phyloP scores from a whole-genome alignment of 2,888 invertebrate genomes.

The Stramonita haemastoma region DNA sequence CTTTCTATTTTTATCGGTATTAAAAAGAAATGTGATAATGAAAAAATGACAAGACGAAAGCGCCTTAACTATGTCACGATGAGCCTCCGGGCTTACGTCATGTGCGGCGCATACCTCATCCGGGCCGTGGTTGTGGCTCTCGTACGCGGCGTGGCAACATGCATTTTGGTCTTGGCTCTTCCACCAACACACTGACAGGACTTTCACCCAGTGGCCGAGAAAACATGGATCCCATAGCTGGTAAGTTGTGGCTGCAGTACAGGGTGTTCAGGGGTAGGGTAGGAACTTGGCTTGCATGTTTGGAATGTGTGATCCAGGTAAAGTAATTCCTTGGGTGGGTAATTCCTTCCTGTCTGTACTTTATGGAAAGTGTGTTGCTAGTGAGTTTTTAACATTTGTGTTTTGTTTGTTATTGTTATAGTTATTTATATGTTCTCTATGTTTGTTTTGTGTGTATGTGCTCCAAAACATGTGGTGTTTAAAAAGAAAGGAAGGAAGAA shows the following conservation, averaged over 20 bases:
- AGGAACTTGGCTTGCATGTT: neutral
- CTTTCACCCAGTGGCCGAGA: slow-evolving; percentile 93
- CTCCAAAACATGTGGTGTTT: too few relatives aligned
- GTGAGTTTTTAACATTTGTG: too few relatives aligned
- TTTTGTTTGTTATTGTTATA: too few relatives aligned
- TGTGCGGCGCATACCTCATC: slow-evolving; percentile 89
- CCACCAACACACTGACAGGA: slow-evolving; percentile 85
- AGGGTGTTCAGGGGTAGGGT: neutral
- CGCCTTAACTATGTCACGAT: slow-evolving; percentile 81
- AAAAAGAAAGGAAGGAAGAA: too few relatives aligned
- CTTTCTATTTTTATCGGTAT: too few relatives aligned
- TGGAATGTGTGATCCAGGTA: neutral
- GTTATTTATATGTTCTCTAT: too few relatives aligned
- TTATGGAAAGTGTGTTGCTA: too few relatives aligned
- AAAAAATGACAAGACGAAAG: neutral
- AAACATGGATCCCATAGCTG: slow-evolving; percentile 95
- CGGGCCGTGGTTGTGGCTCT: slow-evolving; percentile 85
- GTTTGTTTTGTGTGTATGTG: too few relatives aligned
- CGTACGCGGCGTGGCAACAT: slow-evolving; percentile 93
- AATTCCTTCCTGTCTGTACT: neutral
- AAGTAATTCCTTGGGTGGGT: neutral
- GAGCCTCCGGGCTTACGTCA: slow-evolving; percentile 86
- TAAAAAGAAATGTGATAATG: too few relatives aligned
- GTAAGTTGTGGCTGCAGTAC: slow-evolving; percentile 52
- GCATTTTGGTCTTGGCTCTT: slow-evolving; percentile 89